phyloP scores from a whole-genome alignment of 2,797 vertebrate genomes.

The Thalassophryne amazonica region DNA sequence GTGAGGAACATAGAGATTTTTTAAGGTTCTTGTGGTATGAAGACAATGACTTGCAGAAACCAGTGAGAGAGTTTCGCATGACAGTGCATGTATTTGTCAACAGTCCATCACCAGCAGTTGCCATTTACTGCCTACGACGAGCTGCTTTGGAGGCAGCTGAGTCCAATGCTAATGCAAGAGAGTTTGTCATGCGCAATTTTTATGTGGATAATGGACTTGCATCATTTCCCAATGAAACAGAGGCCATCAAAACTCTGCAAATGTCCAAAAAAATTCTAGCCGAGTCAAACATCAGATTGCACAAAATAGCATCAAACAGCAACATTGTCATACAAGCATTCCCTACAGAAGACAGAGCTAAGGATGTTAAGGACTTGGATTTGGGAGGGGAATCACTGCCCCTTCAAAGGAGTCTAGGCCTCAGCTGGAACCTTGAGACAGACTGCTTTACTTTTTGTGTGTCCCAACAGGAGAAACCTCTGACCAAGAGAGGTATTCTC shows the following conservation, averaged over 20 bases:
- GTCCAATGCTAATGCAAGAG: too few species aligned
- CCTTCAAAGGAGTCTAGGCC: background rate
- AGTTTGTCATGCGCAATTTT: too few species aligned
- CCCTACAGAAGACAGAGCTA: background rate
- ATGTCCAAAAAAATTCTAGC: background rate
- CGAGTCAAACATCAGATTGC: too few species aligned
- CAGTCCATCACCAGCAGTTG: too few species aligned
- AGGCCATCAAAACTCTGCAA: background rate
- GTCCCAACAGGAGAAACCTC: background rate
- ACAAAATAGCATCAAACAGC: too few species aligned
- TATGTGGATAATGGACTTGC: background rate
- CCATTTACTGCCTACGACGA: too few species aligned
- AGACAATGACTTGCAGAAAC: too few species aligned
- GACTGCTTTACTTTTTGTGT: background rate
- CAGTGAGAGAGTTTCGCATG: too few species aligned
- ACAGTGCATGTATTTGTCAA: too few species aligned
- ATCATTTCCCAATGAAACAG: background rate
- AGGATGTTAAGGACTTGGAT: background rate
- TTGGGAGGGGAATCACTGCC: background rate
- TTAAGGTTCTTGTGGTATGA: too few species aligned
- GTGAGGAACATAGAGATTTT: too few species aligned
- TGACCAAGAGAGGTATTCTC: background rate
- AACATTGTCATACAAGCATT: background rate
- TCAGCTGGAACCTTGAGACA: background rate
- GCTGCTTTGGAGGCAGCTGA: too few species aligned